Conservation (phyloP, 1,140 invertebrate species). For the Drosophila ogumai region DNA sequence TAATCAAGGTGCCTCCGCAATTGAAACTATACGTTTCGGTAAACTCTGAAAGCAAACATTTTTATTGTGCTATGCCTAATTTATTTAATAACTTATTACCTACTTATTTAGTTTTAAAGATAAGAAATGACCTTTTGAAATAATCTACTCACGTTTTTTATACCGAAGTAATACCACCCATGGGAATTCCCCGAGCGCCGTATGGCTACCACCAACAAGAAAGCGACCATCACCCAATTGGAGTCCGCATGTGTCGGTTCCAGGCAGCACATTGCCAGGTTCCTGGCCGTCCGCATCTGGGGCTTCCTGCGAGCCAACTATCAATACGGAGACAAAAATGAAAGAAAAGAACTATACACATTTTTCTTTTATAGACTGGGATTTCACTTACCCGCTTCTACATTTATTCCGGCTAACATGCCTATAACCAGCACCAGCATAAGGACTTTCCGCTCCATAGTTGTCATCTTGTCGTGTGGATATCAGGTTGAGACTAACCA, state of each 20-base stretch:
- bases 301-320: background rate
- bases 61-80: background rate
- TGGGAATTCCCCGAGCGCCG: slow-evolving; percentile 88
- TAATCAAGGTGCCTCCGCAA: slow-evolving; percentile 87
- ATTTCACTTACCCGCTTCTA: slow-evolving; percentile 34
- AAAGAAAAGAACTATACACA: too few relatives aligned
- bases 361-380: too few relatives aligned
- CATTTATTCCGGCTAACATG: slow-evolving; percentile 2
- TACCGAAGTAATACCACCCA: slow-evolving; percentile 88
- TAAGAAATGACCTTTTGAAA: background rate
- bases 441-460: slow-evolving; percentile 23
- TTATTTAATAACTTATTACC: too few relatives aligned
- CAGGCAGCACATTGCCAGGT: slow-evolving; percentile 63
- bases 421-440: slow-evolving; percentile 16
- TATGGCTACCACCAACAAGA: slow-evolving; percentile 87
- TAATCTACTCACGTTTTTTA: slow-evolving; percentile 58
- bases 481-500: slow-evolving; percentile 50
- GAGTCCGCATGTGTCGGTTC: slow-evolving; percentile 83
- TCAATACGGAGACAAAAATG: background rate
- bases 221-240: slow-evolving; percentile 84
- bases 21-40: slow-evolving; percentile 75
- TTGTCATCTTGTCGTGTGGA: slow-evolving; percentile 44
- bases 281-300: slow-evolving; percentile 1
- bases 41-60: slow-evolving; percentile 18
- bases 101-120: background rate